Evolutionary conservation across 2,797 vertebrate species (phyloP).

Genomic region (Calcarius lapponicus): DNA sequence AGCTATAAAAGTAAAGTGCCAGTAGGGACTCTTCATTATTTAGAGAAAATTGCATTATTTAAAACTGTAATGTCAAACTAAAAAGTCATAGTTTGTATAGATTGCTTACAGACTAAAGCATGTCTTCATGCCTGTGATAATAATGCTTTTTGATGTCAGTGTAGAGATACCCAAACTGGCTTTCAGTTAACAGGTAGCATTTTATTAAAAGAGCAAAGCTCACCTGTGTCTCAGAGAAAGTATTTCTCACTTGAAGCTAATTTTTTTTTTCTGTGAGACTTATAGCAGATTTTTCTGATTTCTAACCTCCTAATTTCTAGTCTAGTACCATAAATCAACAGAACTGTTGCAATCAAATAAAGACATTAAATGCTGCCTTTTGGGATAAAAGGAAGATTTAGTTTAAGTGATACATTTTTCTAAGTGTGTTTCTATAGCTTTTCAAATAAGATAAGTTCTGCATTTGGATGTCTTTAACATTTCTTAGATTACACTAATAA

Average conservation of each 20-base stretch:
- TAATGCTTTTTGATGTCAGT: not conserved
- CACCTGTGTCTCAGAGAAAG: not conserved
- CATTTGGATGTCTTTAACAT: not conserved
- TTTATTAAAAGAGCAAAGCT: not conserved
- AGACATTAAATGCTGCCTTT: not conserved
- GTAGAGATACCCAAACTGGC: not conserved
- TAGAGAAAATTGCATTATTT: not conserved
- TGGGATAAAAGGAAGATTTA: not conserved
- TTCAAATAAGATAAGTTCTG: not conserved
- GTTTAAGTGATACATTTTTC: not conserved
- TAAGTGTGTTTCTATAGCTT: not conserved
- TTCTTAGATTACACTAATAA: not conserved
- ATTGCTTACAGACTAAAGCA: not conserved
- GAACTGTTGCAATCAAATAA: not conserved
- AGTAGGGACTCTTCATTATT: not conserved
- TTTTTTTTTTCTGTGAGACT: not conserved
- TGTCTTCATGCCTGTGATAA: not conserved
- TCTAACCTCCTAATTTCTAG: not conserved
- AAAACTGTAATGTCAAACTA: not conserved
- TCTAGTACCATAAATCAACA: not conserved
- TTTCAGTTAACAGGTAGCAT: not conserved
- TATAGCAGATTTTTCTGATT: not conserved
- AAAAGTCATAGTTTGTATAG: not conserved
- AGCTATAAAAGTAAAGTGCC: conserved; percentile 30
- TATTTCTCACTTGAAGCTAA: not conserved